Base-by-base conservation (phyloP, 2,888 invertebrate genomes). In the Philopedon plagiatum region DNA sequence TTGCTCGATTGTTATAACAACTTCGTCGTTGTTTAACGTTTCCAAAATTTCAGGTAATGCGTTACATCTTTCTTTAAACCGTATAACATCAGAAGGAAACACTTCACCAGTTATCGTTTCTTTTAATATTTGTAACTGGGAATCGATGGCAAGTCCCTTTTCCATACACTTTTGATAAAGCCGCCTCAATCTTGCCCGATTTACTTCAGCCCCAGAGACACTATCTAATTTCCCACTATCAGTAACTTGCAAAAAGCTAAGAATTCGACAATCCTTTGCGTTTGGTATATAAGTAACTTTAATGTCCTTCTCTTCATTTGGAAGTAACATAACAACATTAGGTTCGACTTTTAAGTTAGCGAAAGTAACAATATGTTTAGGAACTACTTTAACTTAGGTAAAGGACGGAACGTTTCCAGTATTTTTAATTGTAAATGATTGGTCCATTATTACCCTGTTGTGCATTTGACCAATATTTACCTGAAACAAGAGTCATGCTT, bases 321-420 rank as follows among this genome's bases (percentile, higher is more conserved):
- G 83, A 39, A 79, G 72, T 29, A 86, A 73, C 11, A 84, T 77
- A 29, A 83, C 76, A 58, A 80, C 78, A 13, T 74, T 77, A 0
- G 85, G 84, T 29, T 74, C 68, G n/a, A 85, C 73, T 13, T 61
- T 77, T n/a, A 86, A 69, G 61, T 77, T 80, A 0, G 81, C 72
- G 66, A 77, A 80, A 3, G 78, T 75, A 64, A 77, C 79, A 11
- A 80, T 65, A 39, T 80, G 79, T 73, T 83, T 83, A 0, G 80
- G 76, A 15, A 64, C 73, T 19, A 82, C 77, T 19, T 80, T 78
- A n/a, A 85, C 71, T 41, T 77, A 78, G 2, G 86, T 87, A 77
- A 90, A 91, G 0, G 88, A 87, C 11, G 87, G 82, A 8, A 91
- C 79, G 32, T 88, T 87, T 0, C 91, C 91, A 15, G 82, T 86